These are phyloP conservation scores for Propsilocerus akamusi DNA, from an alignment of 1,140 invertebrate genomes.

Conservation along the genomic window DNA sequence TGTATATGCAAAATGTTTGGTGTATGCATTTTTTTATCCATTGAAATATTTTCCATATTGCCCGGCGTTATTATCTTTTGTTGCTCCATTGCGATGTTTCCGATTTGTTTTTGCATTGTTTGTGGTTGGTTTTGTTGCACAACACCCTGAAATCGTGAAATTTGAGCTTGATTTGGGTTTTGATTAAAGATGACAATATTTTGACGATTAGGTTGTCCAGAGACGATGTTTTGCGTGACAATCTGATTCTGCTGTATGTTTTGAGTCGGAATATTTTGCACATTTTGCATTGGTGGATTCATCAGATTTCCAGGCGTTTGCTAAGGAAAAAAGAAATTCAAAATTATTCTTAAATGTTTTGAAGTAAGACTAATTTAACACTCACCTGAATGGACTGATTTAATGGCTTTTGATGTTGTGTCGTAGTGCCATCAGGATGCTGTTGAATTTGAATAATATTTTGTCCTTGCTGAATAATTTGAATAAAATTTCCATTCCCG, in stretches of 20 bases:
- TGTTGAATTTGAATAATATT: not conserved
- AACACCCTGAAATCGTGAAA: too few species aligned
- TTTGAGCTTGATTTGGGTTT: not conserved
- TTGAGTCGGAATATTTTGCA: constrained; percentile 16
- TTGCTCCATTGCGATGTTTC: not conserved
- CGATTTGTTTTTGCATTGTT: not conserved
- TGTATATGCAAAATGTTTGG: not conserved
- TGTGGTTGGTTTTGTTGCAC: too few species aligned
- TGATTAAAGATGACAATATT: not conserved
- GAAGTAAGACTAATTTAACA: too few species aligned
- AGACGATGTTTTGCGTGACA: constrained; percentile 6
- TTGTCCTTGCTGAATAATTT: not conserved
- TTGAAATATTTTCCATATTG: not conserved
- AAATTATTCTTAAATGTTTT: too few species aligned
- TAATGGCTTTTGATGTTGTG: not conserved
- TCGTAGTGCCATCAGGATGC: not conserved
- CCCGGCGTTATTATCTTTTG: not conserved
- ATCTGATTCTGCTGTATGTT: constrained; percentile 6
- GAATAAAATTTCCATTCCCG: not conserved
- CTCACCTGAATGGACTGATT: too few species aligned
- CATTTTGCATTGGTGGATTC: constrained; percentile 16
- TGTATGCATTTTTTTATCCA: not conserved
- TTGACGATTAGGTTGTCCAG: not conserved
- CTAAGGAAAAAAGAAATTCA: too few species aligned
- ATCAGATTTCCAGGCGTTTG: not conserved